A percentile compares a stretch with the other conserved stretches of the same genome.
These are phyloP conservation scores for Ptiloglossa arizonensis DNA, from an alignment of 1,140 invertebrate species.

Conservation along the genomic window DNA sequence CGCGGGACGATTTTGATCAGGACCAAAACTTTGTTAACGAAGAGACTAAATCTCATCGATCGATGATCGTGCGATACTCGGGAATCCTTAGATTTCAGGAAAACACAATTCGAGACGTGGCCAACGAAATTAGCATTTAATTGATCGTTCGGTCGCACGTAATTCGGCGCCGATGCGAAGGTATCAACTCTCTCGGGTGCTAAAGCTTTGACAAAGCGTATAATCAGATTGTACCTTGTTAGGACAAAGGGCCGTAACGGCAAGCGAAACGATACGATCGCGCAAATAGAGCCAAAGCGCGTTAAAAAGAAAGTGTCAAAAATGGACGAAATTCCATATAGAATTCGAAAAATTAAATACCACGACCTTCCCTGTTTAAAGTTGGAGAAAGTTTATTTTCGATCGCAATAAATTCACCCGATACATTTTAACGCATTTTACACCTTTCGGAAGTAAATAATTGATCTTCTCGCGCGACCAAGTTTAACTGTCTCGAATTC, in stretches of 20 bases:
- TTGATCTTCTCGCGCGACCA: no score
- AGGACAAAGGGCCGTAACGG: constrained; percentile 10
- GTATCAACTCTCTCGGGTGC: constrained; percentile 25
- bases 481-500: no score
- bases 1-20: no score
- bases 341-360: background rate
- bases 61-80: background rate
- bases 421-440: no score
- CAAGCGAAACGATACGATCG: background rate
- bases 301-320: background rate
- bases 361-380: no score
- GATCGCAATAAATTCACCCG: no score
- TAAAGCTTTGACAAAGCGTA: constrained; percentile 54
- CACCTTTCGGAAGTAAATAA: no score
- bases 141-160: constrained; percentile 54
- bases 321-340: background rate
- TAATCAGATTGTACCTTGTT: constrained; percentile 58
- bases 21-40: no score
- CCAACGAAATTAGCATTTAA: constrained; percentile 7
- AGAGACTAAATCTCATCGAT: constrained; percentile 30
- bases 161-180: constrained; percentile 28
- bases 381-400: no score
- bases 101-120: constrained; percentile 2
- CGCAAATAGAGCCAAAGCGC: background rate
- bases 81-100: background rate